Percentiles rank a stretch among this genome's conserved stretches.
Conservation (phyloP, 2,113 vertebrate species). For the Xenopus borealis region DNA sequence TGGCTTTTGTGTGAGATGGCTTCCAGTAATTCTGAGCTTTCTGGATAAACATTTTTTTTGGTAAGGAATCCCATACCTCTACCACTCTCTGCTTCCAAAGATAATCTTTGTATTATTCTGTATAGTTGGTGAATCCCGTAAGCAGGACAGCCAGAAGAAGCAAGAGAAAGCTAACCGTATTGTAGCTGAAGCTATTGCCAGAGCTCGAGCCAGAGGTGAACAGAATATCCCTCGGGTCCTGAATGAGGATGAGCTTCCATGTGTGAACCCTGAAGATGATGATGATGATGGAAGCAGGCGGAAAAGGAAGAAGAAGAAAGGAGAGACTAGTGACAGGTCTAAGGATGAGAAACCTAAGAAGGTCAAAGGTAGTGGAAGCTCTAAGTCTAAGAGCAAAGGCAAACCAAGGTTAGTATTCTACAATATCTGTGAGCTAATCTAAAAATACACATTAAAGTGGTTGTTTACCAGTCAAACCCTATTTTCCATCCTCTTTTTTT, state of each 20-base stretch:
- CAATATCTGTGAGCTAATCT: no score
- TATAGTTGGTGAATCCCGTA: slow-evolving; percentile 67
- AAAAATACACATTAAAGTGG: neutral
- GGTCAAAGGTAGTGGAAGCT: slow-evolving; percentile 51
- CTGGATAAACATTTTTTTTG: no score
- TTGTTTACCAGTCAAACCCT: no score
- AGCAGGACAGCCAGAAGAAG: slow-evolving; percentile 86
- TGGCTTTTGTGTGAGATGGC: no score
- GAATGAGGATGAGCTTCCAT: slow-evolving; percentile 86
- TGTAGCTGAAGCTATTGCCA: slow-evolving; percentile 89
- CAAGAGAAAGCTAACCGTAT: slow-evolving; percentile 95
- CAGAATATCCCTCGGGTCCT: slow-evolving; percentile 91
- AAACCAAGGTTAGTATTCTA: slow-evolving; percentile 61
- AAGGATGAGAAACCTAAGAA: slow-evolving; percentile 68
- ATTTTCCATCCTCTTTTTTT: no score
- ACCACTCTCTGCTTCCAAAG: no score
- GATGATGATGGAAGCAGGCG: slow-evolving; percentile 56
- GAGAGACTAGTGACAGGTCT: slow-evolving; percentile 46
- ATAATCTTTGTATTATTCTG: neutral
- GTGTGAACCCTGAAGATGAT: slow-evolving; percentile 61
- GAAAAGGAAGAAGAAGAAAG: slow-evolving; percentile 68
- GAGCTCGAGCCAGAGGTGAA: slow-evolving; percentile 86
- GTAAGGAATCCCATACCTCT: no score
- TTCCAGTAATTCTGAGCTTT: no score
- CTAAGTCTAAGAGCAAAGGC: slow-evolving; percentile 61